phyloP scores from a whole-genome alignment of 2,113 vertebrate species.

The Tympanuchus pallidicinctus region DNA sequence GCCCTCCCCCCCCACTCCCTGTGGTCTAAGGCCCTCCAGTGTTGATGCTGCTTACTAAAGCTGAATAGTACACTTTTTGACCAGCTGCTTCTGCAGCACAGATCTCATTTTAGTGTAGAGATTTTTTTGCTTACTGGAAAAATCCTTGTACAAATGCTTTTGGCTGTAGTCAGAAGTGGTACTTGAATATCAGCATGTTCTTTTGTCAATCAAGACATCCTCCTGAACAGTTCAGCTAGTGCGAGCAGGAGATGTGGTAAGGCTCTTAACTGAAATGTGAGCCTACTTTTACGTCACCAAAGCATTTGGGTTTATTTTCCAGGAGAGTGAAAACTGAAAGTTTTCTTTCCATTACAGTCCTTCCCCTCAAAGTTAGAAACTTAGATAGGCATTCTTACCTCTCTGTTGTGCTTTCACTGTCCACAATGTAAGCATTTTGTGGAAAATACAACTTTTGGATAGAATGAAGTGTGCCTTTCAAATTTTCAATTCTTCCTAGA shows the following conservation, averaged over 20 bases:
- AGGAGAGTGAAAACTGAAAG: neutral
- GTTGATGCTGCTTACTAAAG: conserved; percentile 55
- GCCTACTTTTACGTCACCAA: neutral
- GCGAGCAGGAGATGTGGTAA: neutral
- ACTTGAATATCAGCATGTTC: conserved; percentile 37
- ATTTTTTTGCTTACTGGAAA: conserved; percentile 58
- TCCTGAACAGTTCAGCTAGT: neutral
- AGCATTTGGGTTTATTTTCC: neutral
- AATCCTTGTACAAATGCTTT: conserved; percentile 31
- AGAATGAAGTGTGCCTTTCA: neutral
- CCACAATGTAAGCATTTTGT: fast-evolving
- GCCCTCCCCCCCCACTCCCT: too few species aligned
- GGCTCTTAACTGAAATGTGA: neutral
- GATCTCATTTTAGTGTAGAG: conserved; percentile 4
- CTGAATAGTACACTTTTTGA: conserved; percentile 44
- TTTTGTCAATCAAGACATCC: neutral
- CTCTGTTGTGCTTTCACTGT: neutral
- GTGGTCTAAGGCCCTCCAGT: conserved; percentile 6
- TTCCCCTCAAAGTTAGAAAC: neutral
- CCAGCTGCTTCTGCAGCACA: conserved; percentile 61
- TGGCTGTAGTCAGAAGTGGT: conserved; percentile 17
- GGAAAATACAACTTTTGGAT: neutral
- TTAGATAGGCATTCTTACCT: neutral
- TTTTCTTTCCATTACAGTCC: neutral
- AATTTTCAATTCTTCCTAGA: neutral